Conservation (phyloP, 2,888 invertebrate species). For the Archaeoteleia sp. region DNA sequence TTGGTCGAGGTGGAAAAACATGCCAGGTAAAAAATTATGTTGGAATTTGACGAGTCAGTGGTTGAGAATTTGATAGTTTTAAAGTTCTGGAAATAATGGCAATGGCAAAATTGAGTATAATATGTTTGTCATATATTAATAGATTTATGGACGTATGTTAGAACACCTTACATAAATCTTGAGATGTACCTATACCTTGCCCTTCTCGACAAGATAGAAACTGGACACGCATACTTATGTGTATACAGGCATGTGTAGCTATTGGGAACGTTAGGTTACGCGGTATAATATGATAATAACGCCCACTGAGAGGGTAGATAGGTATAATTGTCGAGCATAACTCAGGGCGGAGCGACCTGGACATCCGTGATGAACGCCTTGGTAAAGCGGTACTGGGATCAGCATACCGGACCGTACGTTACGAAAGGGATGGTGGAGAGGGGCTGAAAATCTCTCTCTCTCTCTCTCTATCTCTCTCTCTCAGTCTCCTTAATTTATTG, state of each 20-base stretch:
- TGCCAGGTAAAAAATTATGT: too few relatives aligned
- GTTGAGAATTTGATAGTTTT: too few relatives aligned
- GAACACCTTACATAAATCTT: slow-evolving; percentile 29
- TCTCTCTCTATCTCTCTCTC: slow-evolving; percentile 17
- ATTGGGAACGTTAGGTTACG: slow-evolving; percentile 45
- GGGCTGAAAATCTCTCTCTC: slow-evolving; percentile 22
- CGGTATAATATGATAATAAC: slow-evolving; percentile 71
- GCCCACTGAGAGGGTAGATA: slow-evolving; percentile 67
- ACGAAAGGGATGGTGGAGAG: slow-evolving; percentile 33
- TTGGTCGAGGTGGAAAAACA: too few relatives aligned
- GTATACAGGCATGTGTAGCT: slow-evolving; percentile 28
- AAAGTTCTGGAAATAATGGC: too few relatives aligned
- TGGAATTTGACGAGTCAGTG: too few relatives aligned
- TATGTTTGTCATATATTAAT: slow-evolving; percentile 20
- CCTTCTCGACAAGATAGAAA: slow-evolving; percentile 29
- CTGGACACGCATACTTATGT: slow-evolving; percentile 34
- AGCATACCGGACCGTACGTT: slow-evolving; percentile 53
- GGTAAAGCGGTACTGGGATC: slow-evolving; percentile 65
- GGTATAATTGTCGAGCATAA: slow-evolving; percentile 73
- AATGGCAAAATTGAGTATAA: not conserved
- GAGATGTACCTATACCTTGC: slow-evolving; percentile 27
- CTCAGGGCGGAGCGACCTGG: slow-evolving; percentile 69
- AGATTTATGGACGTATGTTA: slow-evolving; percentile 15
- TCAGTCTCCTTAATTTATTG: slow-evolving; percentile 68
- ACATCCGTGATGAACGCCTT: slow-evolving; percentile 69